These are phyloP conservation scores for Stramonita haemastoma DNA, from an alignment of 2,888 invertebrate species.

Conservation along the genomic window DNA sequence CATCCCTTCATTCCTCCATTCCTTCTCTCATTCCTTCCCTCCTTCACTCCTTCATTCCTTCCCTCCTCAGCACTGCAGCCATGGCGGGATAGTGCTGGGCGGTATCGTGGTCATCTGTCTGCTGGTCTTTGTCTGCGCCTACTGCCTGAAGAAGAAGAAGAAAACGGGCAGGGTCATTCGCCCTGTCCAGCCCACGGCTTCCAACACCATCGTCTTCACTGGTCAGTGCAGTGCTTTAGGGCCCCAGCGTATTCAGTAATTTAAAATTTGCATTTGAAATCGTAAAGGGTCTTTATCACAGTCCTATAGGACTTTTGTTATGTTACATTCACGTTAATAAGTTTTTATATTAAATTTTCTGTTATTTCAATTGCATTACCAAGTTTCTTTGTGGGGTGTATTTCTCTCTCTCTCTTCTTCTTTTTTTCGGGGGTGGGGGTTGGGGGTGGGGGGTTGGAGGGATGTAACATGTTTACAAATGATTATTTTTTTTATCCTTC, in stretches of 20 bases:
- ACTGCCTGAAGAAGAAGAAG: constrained; percentile 34
- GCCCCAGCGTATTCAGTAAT: too few species aligned
- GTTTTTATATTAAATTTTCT: too few species aligned
- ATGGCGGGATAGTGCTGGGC: constrained; percentile 28
- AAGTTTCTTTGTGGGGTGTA: too few species aligned
- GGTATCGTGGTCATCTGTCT: constrained; percentile 27
- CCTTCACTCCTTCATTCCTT: background rate
- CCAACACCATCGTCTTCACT: constrained; percentile 36
- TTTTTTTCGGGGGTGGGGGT: background rate
- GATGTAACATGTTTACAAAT: background rate
- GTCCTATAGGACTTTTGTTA: too few species aligned
- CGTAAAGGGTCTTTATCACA: too few species aligned
- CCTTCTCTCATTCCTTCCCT: background rate
- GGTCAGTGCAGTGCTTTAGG: too few species aligned
- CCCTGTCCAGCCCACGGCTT: constrained; percentile 14
- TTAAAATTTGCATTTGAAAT: too few species aligned
- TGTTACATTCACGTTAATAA: too few species aligned
- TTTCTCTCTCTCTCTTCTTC: too few species aligned
- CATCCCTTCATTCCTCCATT: background rate
- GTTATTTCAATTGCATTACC: too few species aligned
- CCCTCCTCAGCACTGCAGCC: constrained; percentile 4
- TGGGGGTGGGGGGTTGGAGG: background rate
- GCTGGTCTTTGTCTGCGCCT: constrained; percentile 22
- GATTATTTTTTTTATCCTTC: too few species aligned
- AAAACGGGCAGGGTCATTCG: background rate